These are phyloP conservation scores for Palythoa grandiflora DNA, from an alignment of 92 coral and sea anemone genomes.

Conservation along the genomic window DNA sequence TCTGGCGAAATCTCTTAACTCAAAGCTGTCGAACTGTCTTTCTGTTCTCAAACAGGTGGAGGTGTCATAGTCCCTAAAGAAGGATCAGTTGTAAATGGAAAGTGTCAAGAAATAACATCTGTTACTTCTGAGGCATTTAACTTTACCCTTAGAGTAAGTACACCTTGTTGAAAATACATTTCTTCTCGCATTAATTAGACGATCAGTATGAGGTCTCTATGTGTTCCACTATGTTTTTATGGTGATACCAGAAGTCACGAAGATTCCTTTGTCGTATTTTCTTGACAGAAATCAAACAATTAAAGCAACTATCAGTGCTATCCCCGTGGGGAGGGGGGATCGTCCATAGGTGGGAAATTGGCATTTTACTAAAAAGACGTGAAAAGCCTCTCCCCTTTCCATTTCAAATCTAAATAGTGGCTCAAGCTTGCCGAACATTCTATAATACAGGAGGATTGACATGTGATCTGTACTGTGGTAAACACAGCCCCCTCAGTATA, in stretches of 20 bases:
- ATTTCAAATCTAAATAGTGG: too few relatives aligned
- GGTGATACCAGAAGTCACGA: not conserved
- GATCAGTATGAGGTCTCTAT: not conserved
- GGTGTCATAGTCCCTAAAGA: conserved; percentile 65
- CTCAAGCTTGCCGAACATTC: too few relatives aligned
- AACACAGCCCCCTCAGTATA: too few relatives aligned
- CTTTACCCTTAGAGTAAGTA: conserved; percentile 72
- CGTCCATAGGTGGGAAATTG: too few relatives aligned
- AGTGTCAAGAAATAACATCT: conserved; percentile 66
- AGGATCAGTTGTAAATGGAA: conserved; percentile 72
- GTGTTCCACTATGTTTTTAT: not conserved
- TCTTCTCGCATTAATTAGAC: not conserved
- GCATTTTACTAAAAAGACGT: too few relatives aligned
- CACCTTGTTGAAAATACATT: not conserved
- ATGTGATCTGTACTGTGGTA: too few relatives aligned
- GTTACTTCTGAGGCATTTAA: conserved; percentile 68
- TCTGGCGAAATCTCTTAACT: not conserved
- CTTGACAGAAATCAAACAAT: too few relatives aligned
- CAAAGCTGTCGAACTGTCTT: not conserved
- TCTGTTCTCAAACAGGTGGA: conserved; percentile 53
- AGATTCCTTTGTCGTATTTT: too few relatives aligned
- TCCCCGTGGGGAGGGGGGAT: too few relatives aligned
- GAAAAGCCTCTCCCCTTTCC: too few relatives aligned
- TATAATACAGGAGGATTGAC: too few relatives aligned
- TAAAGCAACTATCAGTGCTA: too few relatives aligned